A percentile compares a stretch with the other conserved stretches of the same genome.
Conservation (phyloP, 2,888 invertebrate species). For the Torymus texanus region DNA sequence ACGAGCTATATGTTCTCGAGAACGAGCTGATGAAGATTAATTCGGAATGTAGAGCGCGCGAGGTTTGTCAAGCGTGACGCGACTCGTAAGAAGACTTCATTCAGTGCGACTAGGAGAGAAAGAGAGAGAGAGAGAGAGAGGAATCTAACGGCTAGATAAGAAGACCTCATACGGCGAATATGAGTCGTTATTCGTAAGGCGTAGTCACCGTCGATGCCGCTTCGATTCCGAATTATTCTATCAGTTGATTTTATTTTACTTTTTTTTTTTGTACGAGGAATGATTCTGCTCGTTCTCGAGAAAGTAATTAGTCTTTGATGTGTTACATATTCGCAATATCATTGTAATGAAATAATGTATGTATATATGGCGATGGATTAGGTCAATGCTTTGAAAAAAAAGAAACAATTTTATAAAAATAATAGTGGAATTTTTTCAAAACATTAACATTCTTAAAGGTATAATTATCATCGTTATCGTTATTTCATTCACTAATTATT, state of each 20-base stretch:
- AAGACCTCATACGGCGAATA: constrained; percentile 15
- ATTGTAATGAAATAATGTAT: too few species aligned
- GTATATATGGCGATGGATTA: too few species aligned
- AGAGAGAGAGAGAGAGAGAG: too few species aligned
- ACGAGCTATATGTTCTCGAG: constrained; percentile 22
- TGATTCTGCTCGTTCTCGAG: too few species aligned
- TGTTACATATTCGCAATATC: too few species aligned
- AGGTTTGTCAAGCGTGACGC: constrained; percentile 50
- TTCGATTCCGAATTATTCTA: constrained; percentile 5
- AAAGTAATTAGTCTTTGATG: too few species aligned
- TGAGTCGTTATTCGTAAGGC: constrained; percentile 14
- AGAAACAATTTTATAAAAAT: too few species aligned
- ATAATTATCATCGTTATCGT: too few species aligned
- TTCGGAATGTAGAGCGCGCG: constrained; percentile 54
- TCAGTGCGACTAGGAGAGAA: constrained; percentile 6
- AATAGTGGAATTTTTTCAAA: too few species aligned
- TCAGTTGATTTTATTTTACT: neutral
- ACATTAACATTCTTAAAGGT: too few species aligned
- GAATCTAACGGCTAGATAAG: constrained; percentile 36
- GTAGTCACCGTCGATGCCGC: neutral
- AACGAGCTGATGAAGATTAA: constrained; percentile 55
- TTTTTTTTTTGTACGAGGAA: neutral
- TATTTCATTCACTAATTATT: too few species aligned
- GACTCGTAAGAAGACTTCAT: constrained; percentile 46
- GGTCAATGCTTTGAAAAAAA: too few species aligned